These are phyloP conservation scores for Drosophila pseudoananassae DNA, from an alignment of 1,140 invertebrate species.

Conservation along the genomic window DNA sequence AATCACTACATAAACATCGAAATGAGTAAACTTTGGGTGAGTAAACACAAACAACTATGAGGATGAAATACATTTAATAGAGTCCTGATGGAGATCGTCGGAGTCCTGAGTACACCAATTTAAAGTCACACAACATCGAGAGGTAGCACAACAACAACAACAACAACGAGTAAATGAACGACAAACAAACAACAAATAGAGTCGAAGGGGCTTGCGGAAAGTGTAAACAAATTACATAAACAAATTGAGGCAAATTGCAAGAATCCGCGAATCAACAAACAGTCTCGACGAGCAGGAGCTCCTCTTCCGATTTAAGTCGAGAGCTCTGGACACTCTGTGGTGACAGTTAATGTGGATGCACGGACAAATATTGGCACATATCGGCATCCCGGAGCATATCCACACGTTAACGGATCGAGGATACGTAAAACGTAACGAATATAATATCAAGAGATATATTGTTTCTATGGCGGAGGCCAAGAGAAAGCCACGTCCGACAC, in stretches of 20 bases:
- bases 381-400: constrained; percentile 22
- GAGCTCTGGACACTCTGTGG: constrained; percentile 24
- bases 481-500: constrained; percentile 64
- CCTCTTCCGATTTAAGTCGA: constrained; percentile 10
- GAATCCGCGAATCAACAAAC: constrained; percentile 18
- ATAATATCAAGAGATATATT: constrained; percentile 11
- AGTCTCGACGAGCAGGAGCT: neutral
- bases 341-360: constrained; percentile 57
- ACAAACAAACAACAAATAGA: constrained; percentile 45
- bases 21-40: constrained; percentile 2
- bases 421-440: constrained; percentile 50
- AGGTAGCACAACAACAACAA: constrained; percentile 28
- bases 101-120: constrained; percentile 64
- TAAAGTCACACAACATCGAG: constrained; percentile 59
- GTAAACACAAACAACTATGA: constrained; percentile 1
- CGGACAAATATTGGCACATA: constrained; percentile 65
- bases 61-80: constrained; percentile 1
- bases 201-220: constrained; percentile 33
- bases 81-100: constrained; percentile 5
- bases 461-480: constrained; percentile 19
- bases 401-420: constrained; percentile 27
- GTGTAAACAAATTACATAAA: constrained; percentile 80
- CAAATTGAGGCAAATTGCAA: constrained; percentile 52
- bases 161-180: constrained; percentile 35
- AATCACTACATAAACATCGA: constrained; percentile 14